Percentiles rank a stretch among this genome's conserved stretches.
Conservation (phyloP, 2,888 invertebrate genomes). For the Heliconius cydno region DNA sequence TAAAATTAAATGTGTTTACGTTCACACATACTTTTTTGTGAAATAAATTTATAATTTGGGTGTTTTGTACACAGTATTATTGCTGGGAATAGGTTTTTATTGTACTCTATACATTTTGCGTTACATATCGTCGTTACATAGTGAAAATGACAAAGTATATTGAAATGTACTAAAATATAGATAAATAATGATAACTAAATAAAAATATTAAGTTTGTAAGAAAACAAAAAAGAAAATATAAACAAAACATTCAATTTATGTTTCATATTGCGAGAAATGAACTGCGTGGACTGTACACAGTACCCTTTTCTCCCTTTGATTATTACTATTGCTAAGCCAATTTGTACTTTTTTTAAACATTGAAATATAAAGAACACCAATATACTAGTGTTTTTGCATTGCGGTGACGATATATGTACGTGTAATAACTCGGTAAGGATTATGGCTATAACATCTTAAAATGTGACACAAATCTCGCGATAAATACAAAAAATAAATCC, state of each 20-base stretch:
- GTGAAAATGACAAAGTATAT: neutral
- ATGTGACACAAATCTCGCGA: neutral
- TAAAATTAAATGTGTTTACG: neutral
- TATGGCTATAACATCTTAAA: neutral
- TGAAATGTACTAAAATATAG: neutral
- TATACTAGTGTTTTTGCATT: neutral
- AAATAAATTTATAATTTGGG: slow-evolving; percentile 5
- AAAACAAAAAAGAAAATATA: neutral
- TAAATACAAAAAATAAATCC: neutral
- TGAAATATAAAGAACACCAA: neutral
- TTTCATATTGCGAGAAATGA: neutral
- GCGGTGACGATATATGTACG: neutral
- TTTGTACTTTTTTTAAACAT: too few relatives aligned
- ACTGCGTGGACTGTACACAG: too few relatives aligned
- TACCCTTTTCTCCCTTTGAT: too few relatives aligned
- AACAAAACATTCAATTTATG: neutral
- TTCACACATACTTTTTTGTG: neutral
- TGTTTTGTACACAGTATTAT: neutral
- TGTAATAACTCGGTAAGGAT: neutral
- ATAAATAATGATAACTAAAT: neutral
- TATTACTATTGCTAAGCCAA: too few relatives aligned
- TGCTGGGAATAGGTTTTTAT: neutral
- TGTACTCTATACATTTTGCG: neutral
- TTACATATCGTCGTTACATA: neutral
- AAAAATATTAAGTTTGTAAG: neutral